Conservation (phyloP, 2,888 invertebrate species). For the Hesperia comma region DNA sequence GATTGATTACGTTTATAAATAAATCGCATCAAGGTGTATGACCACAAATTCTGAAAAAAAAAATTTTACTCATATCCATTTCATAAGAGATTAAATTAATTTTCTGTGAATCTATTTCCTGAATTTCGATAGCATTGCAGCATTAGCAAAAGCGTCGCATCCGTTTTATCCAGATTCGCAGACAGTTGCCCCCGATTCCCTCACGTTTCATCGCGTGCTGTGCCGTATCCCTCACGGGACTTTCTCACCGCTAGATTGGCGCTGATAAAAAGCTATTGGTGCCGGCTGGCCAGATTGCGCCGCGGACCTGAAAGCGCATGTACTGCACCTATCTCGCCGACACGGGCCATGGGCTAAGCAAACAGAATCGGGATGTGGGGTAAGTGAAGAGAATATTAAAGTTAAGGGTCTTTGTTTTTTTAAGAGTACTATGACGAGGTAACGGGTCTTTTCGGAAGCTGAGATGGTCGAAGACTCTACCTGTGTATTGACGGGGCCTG, state of each 20-base stretch:
- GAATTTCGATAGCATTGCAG: neutral
- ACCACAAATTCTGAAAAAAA: too few relatives aligned
- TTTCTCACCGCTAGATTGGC: slow-evolving; percentile 79
- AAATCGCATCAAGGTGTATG: too few relatives aligned
- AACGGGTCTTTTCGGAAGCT: too few relatives aligned
- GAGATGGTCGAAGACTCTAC: too few relatives aligned
- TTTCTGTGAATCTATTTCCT: neutral
- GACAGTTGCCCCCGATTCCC: slow-evolving; percentile 27
- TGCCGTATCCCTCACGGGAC: slow-evolving; percentile 62
- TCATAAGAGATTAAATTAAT: neutral
- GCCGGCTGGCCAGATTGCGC: slow-evolving; percentile 76
- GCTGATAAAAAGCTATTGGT: slow-evolving; percentile 82
- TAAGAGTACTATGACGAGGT: too few relatives aligned
- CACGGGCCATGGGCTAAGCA: slow-evolving; percentile 77
- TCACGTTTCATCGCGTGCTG: slow-evolving; percentile 48
- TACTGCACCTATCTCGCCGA: slow-evolving; percentile 78
- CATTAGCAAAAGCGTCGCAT: slow-evolving; percentile 2
- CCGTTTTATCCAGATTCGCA: slow-evolving; percentile 12
- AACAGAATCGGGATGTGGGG: slow-evolving; percentile 59
- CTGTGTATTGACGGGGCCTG: too few relatives aligned
- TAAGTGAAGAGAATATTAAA: slow-evolving; percentile 43
- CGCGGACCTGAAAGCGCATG: slow-evolving; percentile 80
- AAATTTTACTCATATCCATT: too few relatives aligned
- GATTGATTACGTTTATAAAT: too few relatives aligned
- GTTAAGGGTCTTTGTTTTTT: too few relatives aligned